Conservation (phyloP, 2,888 invertebrate genomes). For the Lottia gigantea region DNA sequence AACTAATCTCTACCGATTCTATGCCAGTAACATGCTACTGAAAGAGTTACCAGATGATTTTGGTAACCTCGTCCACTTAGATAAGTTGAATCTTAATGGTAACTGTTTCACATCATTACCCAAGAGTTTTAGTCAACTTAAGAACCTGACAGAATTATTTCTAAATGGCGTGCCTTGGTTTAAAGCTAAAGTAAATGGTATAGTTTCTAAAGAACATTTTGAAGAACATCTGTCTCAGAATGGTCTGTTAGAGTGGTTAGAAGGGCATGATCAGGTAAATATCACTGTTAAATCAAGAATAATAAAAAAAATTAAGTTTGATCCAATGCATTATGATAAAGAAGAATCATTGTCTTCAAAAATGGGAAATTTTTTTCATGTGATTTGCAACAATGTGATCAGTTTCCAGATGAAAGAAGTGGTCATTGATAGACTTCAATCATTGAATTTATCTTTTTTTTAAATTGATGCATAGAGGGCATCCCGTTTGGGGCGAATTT, state of each 20-base stretch:
- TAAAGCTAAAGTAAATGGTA: conserved; percentile 36
- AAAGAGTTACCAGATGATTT: conserved; percentile 48
- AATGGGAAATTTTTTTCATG: too few relatives aligned
- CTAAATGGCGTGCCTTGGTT: conserved; percentile 58
- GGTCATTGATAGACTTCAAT: too few relatives aligned
- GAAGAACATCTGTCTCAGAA: conserved; percentile 39
- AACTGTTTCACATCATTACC: conserved; percentile 53
- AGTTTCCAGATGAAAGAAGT: too few relatives aligned
- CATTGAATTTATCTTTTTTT: too few relatives aligned
- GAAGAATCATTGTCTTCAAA: too few relatives aligned
- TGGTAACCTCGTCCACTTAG: conserved; percentile 44
- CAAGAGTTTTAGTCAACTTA: conserved; percentile 41
- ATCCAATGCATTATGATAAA: not conserved
- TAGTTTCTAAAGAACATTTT: conserved; percentile 49
- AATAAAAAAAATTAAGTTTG: not conserved
- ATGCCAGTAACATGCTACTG: conserved; percentile 46
- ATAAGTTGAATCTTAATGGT: conserved; percentile 44
- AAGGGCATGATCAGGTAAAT: conserved; percentile 44
- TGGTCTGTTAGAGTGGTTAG: conserved; percentile 45
- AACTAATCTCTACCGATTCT: conserved; percentile 41
- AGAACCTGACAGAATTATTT: conserved; percentile 44
- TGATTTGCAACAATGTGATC: too few relatives aligned
- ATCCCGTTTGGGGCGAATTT: too few relatives aligned
- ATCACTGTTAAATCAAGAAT: not conserved
- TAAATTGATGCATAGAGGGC: too few relatives aligned